A percentile compares a stretch with the other conserved stretches of the same genome.
Conservation (phyloP, 2,797 vertebrate genomes). For the Sorex maritimensis region DNA sequence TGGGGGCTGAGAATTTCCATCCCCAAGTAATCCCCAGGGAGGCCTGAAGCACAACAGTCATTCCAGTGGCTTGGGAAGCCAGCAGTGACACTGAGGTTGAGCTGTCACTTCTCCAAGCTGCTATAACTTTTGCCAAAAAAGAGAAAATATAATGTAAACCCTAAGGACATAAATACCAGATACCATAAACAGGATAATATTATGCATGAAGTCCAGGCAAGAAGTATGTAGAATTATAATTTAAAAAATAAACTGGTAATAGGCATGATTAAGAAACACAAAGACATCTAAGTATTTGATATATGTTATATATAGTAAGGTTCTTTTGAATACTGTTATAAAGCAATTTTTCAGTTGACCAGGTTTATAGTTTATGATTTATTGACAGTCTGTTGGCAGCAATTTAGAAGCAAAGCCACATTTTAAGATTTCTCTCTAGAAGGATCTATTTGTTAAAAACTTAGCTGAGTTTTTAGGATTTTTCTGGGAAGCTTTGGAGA, state of each 20-base stretch:
- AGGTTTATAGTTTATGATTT: not conserved
- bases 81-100: constrained; percentile 53
- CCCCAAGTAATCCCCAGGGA: constrained; percentile 61
- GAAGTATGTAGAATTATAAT: not conserved
- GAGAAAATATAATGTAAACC: constrained; percentile 23
- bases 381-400: not conserved
- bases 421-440: constrained; percentile 51
- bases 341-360: constrained; percentile 1
- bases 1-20: constrained; percentile 75
- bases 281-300: not conserved
- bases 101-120: constrained; percentile 63
- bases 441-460: not conserved
- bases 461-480: constrained; percentile 2
- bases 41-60: constrained; percentile 22
- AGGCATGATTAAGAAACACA: constrained; percentile 52
- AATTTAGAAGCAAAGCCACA: constrained; percentile 50
- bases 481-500: not conserved
- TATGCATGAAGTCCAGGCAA: constrained; percentile 24
- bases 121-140: constrained; percentile 66
- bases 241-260: too few relatives aligned
- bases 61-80: constrained; percentile 73
- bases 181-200: not conserved
- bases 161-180: constrained; percentile 24
- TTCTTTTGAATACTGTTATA: not conserved
- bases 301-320: not conserved